These are phyloP conservation scores for Muscidifurax raptorellus DNA, from an alignment of 1,140 invertebrate genomes.

Conservation along the genomic window DNA sequence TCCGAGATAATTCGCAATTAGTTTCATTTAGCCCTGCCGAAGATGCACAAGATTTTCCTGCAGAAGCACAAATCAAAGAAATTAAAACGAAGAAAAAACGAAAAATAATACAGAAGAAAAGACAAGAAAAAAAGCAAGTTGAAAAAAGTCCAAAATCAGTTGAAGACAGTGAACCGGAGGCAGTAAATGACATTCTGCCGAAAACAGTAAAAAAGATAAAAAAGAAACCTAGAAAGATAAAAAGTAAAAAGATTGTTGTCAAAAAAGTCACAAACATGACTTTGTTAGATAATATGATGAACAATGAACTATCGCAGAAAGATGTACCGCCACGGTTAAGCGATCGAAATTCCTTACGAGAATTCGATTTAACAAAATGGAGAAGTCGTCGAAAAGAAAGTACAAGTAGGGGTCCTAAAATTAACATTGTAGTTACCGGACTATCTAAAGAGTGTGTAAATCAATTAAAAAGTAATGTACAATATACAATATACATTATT, in stretches of 20 bases:
- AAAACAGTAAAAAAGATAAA: conserved; percentile 41
- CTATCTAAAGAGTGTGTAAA: conserved; percentile 63
- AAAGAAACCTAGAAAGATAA: conserved; percentile 58
- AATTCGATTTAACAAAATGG: conserved; percentile 58
- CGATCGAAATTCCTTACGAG: conserved; percentile 57
- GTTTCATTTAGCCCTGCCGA: conserved; percentile 61
- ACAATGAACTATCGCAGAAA: conserved; percentile 33
- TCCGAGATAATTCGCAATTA: conserved; percentile 60
- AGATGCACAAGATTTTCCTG: not conserved
- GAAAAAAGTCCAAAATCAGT: not conserved
- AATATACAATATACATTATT: conserved; percentile 1
- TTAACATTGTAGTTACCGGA: conserved; percentile 67
- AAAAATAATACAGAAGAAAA: not conserved
- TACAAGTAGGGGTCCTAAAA: conserved; percentile 51
- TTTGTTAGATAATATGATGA: conserved; percentile 54
- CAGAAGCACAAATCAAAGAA: not conserved
- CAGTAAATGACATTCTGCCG: not conserved
- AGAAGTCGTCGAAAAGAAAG: conserved; percentile 24
- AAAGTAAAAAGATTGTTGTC: conserved; percentile 67
- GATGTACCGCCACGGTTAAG: conserved; percentile 11
- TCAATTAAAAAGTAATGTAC: conserved; percentile 27
- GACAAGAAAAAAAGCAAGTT: conserved; percentile 7
- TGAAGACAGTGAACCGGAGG: not conserved
- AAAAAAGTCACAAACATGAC: conserved; percentile 60
- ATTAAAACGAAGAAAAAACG: conserved; percentile 37